These are phyloP conservation scores for Axinella damicornis DNA, from an alignment of 37 sponge, comb jelly and placozoan species.

Conservation along the genomic window DNA sequence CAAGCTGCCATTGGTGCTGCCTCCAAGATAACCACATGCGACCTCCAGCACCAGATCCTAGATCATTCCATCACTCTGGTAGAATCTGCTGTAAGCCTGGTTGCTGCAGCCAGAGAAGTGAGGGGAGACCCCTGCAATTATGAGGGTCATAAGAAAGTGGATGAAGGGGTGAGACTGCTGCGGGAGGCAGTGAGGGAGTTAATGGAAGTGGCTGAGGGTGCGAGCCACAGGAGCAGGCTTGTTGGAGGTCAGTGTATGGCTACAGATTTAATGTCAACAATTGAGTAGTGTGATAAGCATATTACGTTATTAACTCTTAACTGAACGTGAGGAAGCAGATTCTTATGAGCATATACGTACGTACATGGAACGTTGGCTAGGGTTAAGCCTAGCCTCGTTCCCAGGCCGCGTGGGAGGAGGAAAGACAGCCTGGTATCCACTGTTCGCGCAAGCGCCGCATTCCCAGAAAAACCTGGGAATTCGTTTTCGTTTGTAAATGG, in stretches of 20 bases:
- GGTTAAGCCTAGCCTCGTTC: no score
- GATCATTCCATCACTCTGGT: conserved; percentile 69
- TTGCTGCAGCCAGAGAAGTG: conserved; percentile 42
- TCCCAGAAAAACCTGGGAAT: no score
- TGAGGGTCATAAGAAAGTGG: conserved; percentile 8
- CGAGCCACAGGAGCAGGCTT: conserved; percentile 4
- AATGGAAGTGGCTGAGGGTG: conserved; percentile 30
- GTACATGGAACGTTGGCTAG: no score
- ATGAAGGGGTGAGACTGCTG: conserved; percentile 13
- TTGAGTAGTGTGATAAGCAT: no score
- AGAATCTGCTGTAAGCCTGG: conserved; percentile 36
- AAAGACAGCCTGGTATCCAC: no score
- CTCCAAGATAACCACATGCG: conserved; percentile 28
- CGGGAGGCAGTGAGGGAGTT: conserved; percentile 8
- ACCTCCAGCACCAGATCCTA: conserved; percentile 49
- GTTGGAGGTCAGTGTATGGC: background rate
- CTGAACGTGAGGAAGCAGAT: no score
- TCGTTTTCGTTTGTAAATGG: no score
- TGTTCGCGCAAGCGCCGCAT: no score
- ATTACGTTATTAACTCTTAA: no score
- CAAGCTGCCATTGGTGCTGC: conserved; percentile 69
- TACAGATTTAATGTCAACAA: no score
- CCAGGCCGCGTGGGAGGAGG: no score
- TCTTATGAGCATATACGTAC: no score
- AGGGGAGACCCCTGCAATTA: conserved; percentile 51